Evolutionary conservation across 1,140 invertebrate species (phyloP).

Genomic region (Drosophila sp.): DNA sequence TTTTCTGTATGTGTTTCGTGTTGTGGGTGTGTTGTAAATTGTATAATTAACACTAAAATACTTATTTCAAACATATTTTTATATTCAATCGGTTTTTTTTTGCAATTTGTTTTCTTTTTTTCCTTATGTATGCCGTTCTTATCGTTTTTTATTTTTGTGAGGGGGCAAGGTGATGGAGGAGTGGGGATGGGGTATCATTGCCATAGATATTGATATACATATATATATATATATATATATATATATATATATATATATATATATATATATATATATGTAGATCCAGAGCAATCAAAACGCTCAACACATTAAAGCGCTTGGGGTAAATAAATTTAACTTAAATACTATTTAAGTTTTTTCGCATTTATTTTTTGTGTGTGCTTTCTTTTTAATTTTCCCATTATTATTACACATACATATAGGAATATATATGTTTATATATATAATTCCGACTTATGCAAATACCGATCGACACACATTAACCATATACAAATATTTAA

Average conservation of each 20-base stretch:
- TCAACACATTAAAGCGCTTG: slow-evolving; percentile 64
- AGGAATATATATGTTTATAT: slow-evolving; percentile 48
- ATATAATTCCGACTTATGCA: slow-evolving; percentile 63
- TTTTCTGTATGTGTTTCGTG: slow-evolving; percentile 63
- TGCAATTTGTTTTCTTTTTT: slow-evolving; percentile 31
- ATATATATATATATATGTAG: slow-evolving; percentile 40
- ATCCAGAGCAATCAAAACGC: slow-evolving; percentile 74
- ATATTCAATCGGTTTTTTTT: slow-evolving; percentile 69
- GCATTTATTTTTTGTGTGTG: slow-evolving; percentile 36
- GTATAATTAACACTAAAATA: slow-evolving; percentile 83
- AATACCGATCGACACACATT: slow-evolving; percentile 42
- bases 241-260: slow-evolving; percentile 23
- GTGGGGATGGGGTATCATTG: slow-evolving; percentile 1
- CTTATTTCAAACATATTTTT: slow-evolving; percentile 82
- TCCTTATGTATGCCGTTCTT: slow-evolving; percentile 40
- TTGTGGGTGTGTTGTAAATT: slow-evolving; percentile 73
- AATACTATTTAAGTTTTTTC: slow-evolving; percentile 71
- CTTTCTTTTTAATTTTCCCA: slow-evolving; percentile 50
- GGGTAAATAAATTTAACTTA: slow-evolving; percentile 75
- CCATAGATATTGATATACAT: slow-evolving; percentile 29
- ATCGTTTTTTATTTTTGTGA: slow-evolving; percentile 48
- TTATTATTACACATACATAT: slow-evolving; percentile 56
- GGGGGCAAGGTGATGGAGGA: not conserved
- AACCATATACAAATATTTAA: slow-evolving; percentile 78
- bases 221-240: too few relatives aligned